Evolutionary conservation across 23 tunicate genomes (phyloP), one percentile per base, ranked within the genome.

Genomic region (Phallusia fumigata): DNA sequence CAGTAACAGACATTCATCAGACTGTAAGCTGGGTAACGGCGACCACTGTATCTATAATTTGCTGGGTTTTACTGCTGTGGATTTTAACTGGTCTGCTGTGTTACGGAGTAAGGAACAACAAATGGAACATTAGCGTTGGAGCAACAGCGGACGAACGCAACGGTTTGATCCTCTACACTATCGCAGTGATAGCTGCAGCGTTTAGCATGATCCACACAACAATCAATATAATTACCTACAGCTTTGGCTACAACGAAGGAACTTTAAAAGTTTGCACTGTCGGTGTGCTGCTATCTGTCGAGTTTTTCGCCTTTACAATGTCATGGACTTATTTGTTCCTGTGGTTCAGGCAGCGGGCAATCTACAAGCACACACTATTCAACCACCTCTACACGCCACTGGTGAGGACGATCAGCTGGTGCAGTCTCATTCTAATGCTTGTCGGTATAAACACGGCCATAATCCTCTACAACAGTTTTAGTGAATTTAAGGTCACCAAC

Each of bases 241-340:
- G 13, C 69, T 58, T 58, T 24, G 69, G 69, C 13, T 13, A 58
- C 28, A 16, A 58, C 69, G 69, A 22, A 21, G 26, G 15, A 24
- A 6, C 69, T 6, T 24, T 58, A 24, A 11, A 58, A 22, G 16
- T 16, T 13, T 58, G 69, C 13, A 13, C 16, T 24, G 28, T 58
- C 11, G 69, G 69, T 24, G 69, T 58, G 15, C 26, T 58, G 8
- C 28, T 58, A 16, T 58, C 69, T 8, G 69, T 58, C 15, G 69
- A 58, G 69, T 58, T 58, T 13, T 58, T 58, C 69, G 69, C 69
- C 3, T 58, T 58, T 24, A 58, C 69, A 8, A 58, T 58, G 69
- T 58, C 69, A 2, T 58, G 69, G 69, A 21, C 28, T 8, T 58
- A 58, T 24, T 16, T 58, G 69, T 58, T 58, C 69, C 13, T 58